Base-by-base conservation (phyloP, 1,140 invertebrate species). In the Vanessa atalanta region DNA sequence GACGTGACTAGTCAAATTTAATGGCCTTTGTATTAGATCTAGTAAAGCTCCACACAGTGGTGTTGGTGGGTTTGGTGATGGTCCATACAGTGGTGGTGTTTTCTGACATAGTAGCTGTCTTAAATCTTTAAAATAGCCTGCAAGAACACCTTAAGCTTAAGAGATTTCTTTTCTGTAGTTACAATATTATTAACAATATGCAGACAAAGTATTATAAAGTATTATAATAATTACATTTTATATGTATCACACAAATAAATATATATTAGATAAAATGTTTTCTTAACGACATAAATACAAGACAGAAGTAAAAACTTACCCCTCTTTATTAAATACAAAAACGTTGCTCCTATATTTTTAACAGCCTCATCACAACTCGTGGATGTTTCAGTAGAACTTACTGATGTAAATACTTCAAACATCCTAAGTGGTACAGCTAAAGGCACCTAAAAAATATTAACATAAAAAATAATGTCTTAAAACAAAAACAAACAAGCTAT, bases 401-500 rank as follows among this genome's bases (percentile, higher is more conserved):
- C 85, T 65, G 94, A 94, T 48, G 96, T 97, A 76, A 96, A 97
- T n/a, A 96, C 94, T 89, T 97, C 96, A 81, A 97, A 84, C 87
- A 96, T 95, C 82, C 97, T 93, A 50, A 97, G 90, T 2, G 96
- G 96, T 71, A 97, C 95, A n/a, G 96, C 96, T 81, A 96, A 92
- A 5, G 95, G 94, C 55, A 94, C 77, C 90, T 93, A 47, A 51
- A 75, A 75, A 6, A 26, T 66, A 0, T 23, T 23, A 26, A 57
- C n/a, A 53, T n/a, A 7, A 0, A 2, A 53, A 20, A 53, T 1
- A n/a, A 6, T 20, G 15, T 20, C n/a, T 31, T 31, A 0, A 43
- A 43, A 43, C 15, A 15, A 26, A 31, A 15, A 23, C 37, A 31
- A 31, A 63, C 37, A 13, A 63, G 11, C 48, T 51, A n/a, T 51